A percentile compares a stretch with the other conserved stretches of the same genome.
Evolutionary conservation across 2,888 invertebrate genomes (phyloP).

Genomic region (Heterodera filipjevi): DNA sequence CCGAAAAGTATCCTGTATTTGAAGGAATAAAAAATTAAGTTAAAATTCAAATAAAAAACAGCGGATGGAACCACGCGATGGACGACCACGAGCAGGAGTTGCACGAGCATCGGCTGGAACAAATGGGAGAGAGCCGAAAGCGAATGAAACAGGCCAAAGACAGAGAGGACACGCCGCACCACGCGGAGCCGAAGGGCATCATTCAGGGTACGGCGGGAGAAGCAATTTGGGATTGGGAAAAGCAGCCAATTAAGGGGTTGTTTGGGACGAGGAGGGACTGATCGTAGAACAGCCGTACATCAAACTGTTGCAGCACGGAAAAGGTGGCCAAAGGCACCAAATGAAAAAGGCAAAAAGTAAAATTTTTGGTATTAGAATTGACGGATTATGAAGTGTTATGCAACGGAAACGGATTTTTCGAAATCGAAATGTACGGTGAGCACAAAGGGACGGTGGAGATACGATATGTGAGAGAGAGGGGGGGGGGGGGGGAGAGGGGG

Average conservation of each 20-base stretch:
- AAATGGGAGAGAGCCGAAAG: conserved; percentile 3
- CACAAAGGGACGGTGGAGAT: conserved; percentile 22
- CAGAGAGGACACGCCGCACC: background rate
- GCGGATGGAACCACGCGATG: background rate
- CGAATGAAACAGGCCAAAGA: background rate
- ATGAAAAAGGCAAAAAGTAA: background rate
- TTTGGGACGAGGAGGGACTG: conserved; percentile 10
- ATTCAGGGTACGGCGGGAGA: background rate
- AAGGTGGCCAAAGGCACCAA: conserved; percentile 4
- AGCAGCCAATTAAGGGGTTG: background rate
- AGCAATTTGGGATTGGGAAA: background rate
- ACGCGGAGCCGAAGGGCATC: background rate
- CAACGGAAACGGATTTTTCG: conserved; percentile 15
- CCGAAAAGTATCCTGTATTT: too few relatives aligned
- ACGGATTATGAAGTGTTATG: background rate
- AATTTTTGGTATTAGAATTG: background rate
- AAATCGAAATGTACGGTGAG: conserved; percentile 10
- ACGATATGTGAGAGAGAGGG: background rate
- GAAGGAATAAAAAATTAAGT: too few relatives aligned
- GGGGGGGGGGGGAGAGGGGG: background rate
- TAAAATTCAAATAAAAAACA: background rate
- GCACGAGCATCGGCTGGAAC: background rate
- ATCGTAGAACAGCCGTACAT: conserved; percentile 11
- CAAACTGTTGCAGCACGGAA: conserved; percentile 11
- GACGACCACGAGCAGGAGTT: background rate